Conservation (phyloP, 2,113 vertebrate genomes). For the Centropus bengalensis region DNA sequence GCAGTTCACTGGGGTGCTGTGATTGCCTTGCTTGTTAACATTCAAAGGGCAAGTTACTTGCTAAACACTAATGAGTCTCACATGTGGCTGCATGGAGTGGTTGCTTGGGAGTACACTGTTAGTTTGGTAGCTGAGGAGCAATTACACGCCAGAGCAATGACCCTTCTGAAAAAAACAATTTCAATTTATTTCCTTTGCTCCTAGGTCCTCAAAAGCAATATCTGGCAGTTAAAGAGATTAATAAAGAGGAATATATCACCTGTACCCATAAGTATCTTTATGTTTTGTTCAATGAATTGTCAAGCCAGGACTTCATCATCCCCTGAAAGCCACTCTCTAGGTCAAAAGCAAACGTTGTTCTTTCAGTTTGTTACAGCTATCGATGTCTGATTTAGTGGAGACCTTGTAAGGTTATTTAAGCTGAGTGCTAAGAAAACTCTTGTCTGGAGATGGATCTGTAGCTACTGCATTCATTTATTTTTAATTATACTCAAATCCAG, state of each 20-base stretch:
- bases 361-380: not conserved
- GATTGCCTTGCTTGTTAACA: not conserved
- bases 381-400: not conserved
- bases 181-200: not conserved
- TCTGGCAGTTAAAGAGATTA: not conserved
- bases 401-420: not conserved
- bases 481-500: conserved; percentile 36
- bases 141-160: not conserved
- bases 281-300: not conserved
- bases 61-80: not conserved
- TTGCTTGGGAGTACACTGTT: not conserved
- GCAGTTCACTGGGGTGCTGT: not conserved
- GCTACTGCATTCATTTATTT: conserved; percentile 55
- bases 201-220: not conserved
- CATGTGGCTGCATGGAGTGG: rapidly evolving
- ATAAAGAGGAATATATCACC: not conserved
- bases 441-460: conserved; percentile 15
- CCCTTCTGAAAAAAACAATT: not conserved
- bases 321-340: not conserved
- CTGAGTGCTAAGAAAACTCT: conserved; percentile 13
- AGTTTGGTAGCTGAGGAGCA: not conserved
- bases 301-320: not conserved
- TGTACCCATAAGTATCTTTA: not conserved
- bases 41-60: not conserved
- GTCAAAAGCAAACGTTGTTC: not conserved